Evolutionary conservation across 2,888 invertebrate species (phyloP), one percentile per base, ranked within the genome.

Genomic region (Andricus quercusramuli): DNA sequence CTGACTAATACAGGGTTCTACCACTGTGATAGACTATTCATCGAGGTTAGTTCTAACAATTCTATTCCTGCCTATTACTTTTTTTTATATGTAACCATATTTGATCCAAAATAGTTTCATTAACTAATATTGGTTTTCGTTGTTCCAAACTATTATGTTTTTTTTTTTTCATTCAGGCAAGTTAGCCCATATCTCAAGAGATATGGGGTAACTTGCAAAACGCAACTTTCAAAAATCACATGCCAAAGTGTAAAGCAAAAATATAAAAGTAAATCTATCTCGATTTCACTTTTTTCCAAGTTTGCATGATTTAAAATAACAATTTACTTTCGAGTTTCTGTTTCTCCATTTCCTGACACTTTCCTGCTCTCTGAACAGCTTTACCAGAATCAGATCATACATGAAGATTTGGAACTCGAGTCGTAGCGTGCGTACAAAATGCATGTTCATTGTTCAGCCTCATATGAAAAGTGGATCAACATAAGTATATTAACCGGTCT

Each of bases 401-500:
- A 32, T 74, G 56, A 59, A 74, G 74, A 74, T 74, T 59, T 74
- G 56, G 32, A 74, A 74, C 32, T 74, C 20, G 41, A 64, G 15
- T 64, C 17, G 29, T 64, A 64, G 67, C 41, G 67, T n/a, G 41
- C 22, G 41, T 41, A 11, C 41, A 68, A 51, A 51, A 51, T 74
- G 62, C 32, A 32, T 32, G 51, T 32, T 56, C 51, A 74, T 74
- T 74, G 74, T 74, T 56, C n/a, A 56, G 32, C 51, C 32, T 13
- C 51, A n/a, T 32, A n/a, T 56, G 13, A 74, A 74, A 74, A 74
- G 74, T 74, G 37, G 74, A 32, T 74, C 56, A 74, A 32, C 17
- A 56, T 56, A 56, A 51, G 32, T 51, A 25, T 20, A 74, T 32
- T n/a, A 74, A 74, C 74, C 51, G n/a, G 74, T 74, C 56, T 74